Conservation (phyloP, 2,797 vertebrate species). For the Melanotaenia parkinsoni region DNA sequence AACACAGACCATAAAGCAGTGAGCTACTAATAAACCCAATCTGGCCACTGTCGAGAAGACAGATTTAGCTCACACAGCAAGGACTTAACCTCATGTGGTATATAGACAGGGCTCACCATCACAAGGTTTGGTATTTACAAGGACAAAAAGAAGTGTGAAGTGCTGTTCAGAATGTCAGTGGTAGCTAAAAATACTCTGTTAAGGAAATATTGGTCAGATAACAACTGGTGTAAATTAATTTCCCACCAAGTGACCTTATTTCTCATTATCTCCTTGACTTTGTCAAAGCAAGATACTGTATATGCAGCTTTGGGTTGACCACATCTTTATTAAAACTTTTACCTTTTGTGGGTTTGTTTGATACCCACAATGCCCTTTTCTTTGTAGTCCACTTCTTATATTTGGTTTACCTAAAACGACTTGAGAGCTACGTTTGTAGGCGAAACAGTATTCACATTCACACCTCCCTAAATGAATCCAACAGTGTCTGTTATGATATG, state of each 20-base stretch:
- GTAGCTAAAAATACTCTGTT: constrained; percentile 65
- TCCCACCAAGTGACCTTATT: constrained; percentile 64
- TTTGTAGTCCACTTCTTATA: too few species aligned
- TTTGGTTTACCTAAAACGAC: too few species aligned
- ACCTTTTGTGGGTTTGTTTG: too few species aligned
- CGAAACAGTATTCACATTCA: too few species aligned
- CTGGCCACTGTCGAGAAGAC: constrained; percentile 64
- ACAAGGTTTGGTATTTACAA: constrained; percentile 65
- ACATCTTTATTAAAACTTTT: too few species aligned
- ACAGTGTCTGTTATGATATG: too few species aligned
- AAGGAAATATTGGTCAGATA: constrained; percentile 61
- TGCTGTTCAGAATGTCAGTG: constrained; percentile 50
- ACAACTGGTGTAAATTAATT: constrained; percentile 69
- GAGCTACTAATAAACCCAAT: constrained; percentile 58
- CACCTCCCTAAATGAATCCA: too few species aligned
- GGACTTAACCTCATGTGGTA: constrained; percentile 58
- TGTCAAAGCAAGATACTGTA: background rate
- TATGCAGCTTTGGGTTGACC: background rate
- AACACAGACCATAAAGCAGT: constrained; percentile 51
- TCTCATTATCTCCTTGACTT: constrained; percentile 52
- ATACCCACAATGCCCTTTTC: background rate
- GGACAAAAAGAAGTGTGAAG: constrained; percentile 58
- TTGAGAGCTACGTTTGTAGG: too few species aligned
- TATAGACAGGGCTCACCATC: constrained; percentile 50
- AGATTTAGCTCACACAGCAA: constrained; percentile 55